Conservation (phyloP, 2,797 vertebrate genomes). For the Hapalemur alaotrensis region DNA sequence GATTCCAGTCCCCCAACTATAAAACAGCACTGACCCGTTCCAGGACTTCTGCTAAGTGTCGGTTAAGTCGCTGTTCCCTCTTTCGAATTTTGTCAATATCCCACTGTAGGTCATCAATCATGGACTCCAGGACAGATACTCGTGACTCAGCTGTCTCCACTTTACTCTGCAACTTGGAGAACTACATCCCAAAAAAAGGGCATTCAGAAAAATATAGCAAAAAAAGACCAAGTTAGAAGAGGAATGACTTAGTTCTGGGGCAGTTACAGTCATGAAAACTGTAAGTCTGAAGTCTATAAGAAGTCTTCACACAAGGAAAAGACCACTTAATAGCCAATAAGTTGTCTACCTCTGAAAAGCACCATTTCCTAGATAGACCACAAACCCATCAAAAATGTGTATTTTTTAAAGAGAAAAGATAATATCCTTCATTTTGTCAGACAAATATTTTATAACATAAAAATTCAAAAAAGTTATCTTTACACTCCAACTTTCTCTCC, state of each 20-base stretch:
- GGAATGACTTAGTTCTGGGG: background rate
- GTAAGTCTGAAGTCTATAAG: background rate
- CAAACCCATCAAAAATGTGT: background rate
- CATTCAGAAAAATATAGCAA: background rate
- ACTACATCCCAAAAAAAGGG: constrained; percentile 80
- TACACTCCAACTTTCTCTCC: background rate
- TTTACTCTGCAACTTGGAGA: constrained; percentile 90
- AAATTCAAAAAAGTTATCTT: background rate
- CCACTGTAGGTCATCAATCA: constrained; percentile 98
- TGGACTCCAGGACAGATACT: constrained; percentile 93
- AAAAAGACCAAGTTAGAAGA: background rate
- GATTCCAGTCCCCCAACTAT: background rate
- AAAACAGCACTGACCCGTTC: constrained; percentile 89
- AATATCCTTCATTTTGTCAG: background rate
- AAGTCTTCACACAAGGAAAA: constrained; percentile 5
- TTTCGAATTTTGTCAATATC: constrained; percentile 98
- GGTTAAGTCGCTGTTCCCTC: constrained; percentile 94
- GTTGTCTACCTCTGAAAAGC: constrained; percentile 4
- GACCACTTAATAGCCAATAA: background rate
- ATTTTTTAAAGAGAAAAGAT: constrained; percentile 10
- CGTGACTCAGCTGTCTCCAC: constrained; percentile 94
- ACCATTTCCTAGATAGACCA: background rate
- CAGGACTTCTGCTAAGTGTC: constrained; percentile 94
- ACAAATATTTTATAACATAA: background rate
- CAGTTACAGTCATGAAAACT: background rate